A percentile compares a stretch with the other conserved stretches of the same genome.
phyloP scores from a whole-genome alignment of 2,797 vertebrate genomes.

The Phoebastria nigripes region DNA sequence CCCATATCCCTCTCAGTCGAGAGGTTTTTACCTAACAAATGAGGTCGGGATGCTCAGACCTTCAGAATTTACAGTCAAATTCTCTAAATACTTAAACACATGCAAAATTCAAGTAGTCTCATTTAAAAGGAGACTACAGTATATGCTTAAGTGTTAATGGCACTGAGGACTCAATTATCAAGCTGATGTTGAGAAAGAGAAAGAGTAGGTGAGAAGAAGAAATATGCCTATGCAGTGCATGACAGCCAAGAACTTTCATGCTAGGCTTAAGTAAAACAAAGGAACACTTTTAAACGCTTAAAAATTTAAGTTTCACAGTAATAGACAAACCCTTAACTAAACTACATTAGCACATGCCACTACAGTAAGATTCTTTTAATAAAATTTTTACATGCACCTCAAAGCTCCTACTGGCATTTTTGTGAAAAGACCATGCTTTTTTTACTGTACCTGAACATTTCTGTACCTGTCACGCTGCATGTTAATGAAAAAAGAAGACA shows the following conservation, averaged over 20 bases:
- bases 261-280: not conserved
- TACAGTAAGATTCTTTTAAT: conserved; percentile 13
- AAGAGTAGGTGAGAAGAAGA: not conserved
- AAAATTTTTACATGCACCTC: conserved; percentile 49
- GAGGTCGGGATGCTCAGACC: not conserved
- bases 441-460: conserved; percentile 79
- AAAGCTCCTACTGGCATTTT: conserved; percentile 37
- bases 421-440: conserved; percentile 47
- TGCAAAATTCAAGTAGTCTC: not conserved
- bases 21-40: not conserved
- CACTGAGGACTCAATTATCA: not conserved
- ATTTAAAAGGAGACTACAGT: not conserved
- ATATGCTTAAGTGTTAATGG: not conserved
- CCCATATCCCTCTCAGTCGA: not conserved
- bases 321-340: conserved; percentile 1
- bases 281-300: not conserved
- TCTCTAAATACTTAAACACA: not conserved
- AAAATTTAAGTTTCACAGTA: not conserved
- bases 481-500: conserved; percentile 78
- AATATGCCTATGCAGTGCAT: not conserved
- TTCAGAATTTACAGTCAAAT: not conserved
- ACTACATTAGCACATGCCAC: not conserved
- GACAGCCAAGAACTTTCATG: not conserved
- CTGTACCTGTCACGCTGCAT: conserved; percentile 81
- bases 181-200: not conserved